These are phyloP conservation scores for Cotesia chilonis DNA, from an alignment of 1,140 invertebrate genomes.

Conservation along the genomic window DNA sequence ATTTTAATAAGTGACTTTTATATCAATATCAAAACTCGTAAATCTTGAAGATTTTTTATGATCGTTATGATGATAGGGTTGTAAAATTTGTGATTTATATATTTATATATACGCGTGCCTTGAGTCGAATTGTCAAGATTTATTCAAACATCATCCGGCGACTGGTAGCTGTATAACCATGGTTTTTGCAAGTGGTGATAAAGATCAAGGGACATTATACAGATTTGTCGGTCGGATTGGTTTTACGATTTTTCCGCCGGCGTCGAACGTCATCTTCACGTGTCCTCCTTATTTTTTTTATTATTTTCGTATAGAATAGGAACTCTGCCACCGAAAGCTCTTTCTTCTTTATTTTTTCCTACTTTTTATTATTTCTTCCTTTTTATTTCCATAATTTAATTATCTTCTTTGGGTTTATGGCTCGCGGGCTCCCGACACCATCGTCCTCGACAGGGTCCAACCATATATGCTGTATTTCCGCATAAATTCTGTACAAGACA, in stretches of 20 bases:
- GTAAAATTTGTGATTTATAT: no score
- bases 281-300: conserved; percentile 5
- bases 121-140: no score
- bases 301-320: no score
- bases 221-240: conserved; percentile 62
- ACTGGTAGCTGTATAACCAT: no score
- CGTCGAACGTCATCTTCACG: conserved; percentile 40
- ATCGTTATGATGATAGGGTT: no score
- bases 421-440: conserved; percentile 34
- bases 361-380: conserved; percentile 25
- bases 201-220: conserved; percentile 62
- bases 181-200: conserved; percentile 47
- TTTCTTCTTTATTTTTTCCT: conserved; percentile 17
- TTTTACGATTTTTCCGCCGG: conserved; percentile 61
- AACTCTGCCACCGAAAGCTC: conserved; percentile 35
- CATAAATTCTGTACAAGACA: conserved; percentile 15
- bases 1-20: no score
- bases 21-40: no score
- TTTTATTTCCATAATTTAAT: conserved; percentile 62
- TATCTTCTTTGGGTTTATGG: conserved; percentile 55
- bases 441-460: not conserved
- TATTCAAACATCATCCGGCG: no score
- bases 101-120: no score
- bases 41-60: no score
- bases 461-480: conserved; percentile 4